Conservation (phyloP, 2,797 vertebrate species). For the Sparus aurata region DNA sequence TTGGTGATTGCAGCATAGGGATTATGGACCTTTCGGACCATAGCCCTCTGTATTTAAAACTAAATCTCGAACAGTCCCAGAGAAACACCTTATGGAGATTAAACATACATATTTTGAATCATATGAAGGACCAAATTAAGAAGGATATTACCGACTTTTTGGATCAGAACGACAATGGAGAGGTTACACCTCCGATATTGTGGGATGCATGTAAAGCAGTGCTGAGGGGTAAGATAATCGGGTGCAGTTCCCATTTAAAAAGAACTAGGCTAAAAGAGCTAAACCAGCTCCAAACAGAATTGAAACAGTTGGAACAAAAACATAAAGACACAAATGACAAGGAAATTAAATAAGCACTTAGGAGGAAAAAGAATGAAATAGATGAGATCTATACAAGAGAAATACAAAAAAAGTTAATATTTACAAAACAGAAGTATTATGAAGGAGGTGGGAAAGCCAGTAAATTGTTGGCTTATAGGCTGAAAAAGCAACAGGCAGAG, state of each 20-base stretch:
- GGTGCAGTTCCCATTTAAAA: slow-evolving; percentile 6
- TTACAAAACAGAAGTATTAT: no score
- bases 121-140: slow-evolving; percentile 9
- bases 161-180: no score
- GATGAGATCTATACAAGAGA: no score
- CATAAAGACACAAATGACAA: slow-evolving; percentile 6
- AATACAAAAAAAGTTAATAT: no score
- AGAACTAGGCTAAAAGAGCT: background rate
- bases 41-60: slow-evolving; percentile 7
- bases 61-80: background rate
- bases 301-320: background rate
- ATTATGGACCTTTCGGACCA: slow-evolving; percentile 25
- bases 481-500: no score
- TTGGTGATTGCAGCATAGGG: background rate
- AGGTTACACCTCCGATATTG: no score
- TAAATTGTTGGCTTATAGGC: no score
- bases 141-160: slow-evolving; percentile 11
- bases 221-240: no score
- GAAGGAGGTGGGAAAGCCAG: background rate
- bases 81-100: slow-evolving; percentile 24
- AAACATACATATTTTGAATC: slow-evolving; percentile 13
- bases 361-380: background rate
- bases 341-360: slow-evolving; percentile 12
- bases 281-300: background rate
- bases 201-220: no score